Evolutionary conservation across 2,113 vertebrate species (phyloP).

Genomic region (Chlorocebus sabaeus): DNA sequence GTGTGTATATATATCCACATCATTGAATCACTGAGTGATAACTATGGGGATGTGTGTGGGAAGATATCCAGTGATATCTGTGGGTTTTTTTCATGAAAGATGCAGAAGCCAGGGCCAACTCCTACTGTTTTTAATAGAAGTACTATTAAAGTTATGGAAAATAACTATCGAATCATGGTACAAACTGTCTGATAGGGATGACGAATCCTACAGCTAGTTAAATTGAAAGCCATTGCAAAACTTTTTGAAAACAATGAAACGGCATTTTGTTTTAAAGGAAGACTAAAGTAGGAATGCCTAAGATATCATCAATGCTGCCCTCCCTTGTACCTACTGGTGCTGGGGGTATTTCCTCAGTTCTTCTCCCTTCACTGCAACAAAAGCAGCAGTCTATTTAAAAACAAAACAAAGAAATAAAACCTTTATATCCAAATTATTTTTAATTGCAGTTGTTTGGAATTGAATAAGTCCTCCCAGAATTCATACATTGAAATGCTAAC

Average conservation of each 20-base stretch:
- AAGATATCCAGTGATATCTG: background rate
- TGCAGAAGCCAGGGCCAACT: background rate
- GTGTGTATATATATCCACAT: too few relatives aligned
- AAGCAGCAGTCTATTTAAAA: background rate
- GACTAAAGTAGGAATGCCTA: background rate
- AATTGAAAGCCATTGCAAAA: background rate
- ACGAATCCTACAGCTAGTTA: background rate
- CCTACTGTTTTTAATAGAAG: background rate
- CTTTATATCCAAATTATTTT: background rate
- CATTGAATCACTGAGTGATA: background rate
- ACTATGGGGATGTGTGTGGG: background rate
- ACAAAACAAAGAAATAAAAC: background rate
- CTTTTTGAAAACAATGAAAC: background rate
- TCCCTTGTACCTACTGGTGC: background rate
- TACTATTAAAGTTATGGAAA: background rate
- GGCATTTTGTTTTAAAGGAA: background rate
- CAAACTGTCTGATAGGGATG: background rate
- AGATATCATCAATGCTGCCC: background rate
- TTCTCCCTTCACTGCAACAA: background rate
- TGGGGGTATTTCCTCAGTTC: background rate
- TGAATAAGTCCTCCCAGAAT: background rate
- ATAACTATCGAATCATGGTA: background rate
- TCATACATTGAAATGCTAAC: background rate
- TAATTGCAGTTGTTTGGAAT: background rate
- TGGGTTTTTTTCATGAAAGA: background rate